These are phyloP conservation scores for Strix aluco DNA, from an alignment of 2,113 vertebrate species.

Conservation along the genomic window DNA sequence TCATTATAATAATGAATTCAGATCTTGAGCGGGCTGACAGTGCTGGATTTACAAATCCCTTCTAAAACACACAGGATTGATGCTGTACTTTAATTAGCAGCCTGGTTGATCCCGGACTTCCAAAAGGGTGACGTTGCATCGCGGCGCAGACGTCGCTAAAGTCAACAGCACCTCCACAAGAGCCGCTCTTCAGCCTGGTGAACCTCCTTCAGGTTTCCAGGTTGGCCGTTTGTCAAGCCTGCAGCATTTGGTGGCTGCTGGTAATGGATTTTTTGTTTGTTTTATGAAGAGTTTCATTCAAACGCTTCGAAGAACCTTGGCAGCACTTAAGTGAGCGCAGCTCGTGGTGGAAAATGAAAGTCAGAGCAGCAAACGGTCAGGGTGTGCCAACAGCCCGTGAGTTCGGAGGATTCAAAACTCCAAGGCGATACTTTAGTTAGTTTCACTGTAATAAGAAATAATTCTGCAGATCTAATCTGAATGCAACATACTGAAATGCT, in stretches of 20 bases:
- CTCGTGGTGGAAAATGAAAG: not conserved
- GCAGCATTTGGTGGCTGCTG: slow-evolving; percentile 1
- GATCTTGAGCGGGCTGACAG: not conserved
- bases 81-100: slow-evolving; percentile 16
- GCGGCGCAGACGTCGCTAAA: not conserved
- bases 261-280: slow-evolving; percentile 57
- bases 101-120: not conserved
- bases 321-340: not conserved
- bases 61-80: slow-evolving; percentile 19
- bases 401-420: not conserved
- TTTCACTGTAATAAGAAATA: not conserved
- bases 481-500: not conserved
- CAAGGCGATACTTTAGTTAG: not conserved
- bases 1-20: slow-evolving; percentile 46
- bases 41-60: not conserved
- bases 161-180: not conserved
- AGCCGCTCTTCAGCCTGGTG: not conserved
- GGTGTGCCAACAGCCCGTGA: not conserved
- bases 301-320: slow-evolving; percentile 47
- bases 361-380: not conserved
- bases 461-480: not conserved
- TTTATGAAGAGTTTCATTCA: slow-evolving; percentile 58
- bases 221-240: not conserved
- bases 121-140: not conserved
- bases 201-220: not conserved